Evolutionary conservation across 2,113 vertebrate genomes (phyloP).

Genomic region (Epinephelus lanceolatus): DNA sequence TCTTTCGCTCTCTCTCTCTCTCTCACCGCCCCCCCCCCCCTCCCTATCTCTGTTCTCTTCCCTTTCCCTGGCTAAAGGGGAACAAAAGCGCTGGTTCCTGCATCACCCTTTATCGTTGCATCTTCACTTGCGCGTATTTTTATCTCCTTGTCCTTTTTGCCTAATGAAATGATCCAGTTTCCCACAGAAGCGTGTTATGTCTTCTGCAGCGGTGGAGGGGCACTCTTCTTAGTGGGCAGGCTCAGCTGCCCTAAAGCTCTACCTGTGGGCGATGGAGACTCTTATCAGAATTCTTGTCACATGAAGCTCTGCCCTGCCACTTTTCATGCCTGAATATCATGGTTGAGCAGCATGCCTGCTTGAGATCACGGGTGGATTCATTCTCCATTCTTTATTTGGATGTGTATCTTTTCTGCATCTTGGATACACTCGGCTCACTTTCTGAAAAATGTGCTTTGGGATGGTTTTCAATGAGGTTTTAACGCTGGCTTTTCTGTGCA

Average conservation of each 20-base stretch:
- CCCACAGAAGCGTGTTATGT: constrained; percentile 71
- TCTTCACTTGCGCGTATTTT: constrained; percentile 47
- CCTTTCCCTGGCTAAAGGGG: constrained; percentile 65
- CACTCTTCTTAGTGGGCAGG: constrained; percentile 78
- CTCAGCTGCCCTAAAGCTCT: constrained; percentile 80
- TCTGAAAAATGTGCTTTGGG: constrained; percentile 54
- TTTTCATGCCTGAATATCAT: constrained; percentile 62
- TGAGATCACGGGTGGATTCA: constrained; percentile 61
- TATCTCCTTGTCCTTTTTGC: constrained; percentile 35
- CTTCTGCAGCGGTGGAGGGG: constrained; percentile 74
- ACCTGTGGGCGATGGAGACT: constrained; percentile 84
- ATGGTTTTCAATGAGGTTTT: constrained; percentile 51
- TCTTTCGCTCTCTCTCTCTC: constrained; percentile 9
- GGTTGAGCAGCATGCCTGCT: constrained; percentile 45
- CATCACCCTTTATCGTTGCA: constrained; percentile 63
- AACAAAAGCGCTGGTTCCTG: constrained; percentile 75
- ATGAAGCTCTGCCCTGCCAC: constrained; percentile 73
- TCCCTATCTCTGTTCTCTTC: constrained; percentile 50
- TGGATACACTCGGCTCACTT: constrained; percentile 64
- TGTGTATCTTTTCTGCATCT: constrained; percentile 48
- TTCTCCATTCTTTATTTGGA: constrained; percentile 64
- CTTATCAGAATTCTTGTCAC: constrained; percentile 81
- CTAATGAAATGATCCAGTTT: constrained; percentile 79
- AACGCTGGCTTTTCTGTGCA: constrained; percentile 19
- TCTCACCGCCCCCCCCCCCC: constrained; percentile 39